A percentile compares a stretch with the other conserved stretches of the same genome.
These are phyloP conservation scores for Heteronetta atricapilla DNA, from an alignment of 2,113 vertebrate genomes.

Conservation along the genomic window DNA sequence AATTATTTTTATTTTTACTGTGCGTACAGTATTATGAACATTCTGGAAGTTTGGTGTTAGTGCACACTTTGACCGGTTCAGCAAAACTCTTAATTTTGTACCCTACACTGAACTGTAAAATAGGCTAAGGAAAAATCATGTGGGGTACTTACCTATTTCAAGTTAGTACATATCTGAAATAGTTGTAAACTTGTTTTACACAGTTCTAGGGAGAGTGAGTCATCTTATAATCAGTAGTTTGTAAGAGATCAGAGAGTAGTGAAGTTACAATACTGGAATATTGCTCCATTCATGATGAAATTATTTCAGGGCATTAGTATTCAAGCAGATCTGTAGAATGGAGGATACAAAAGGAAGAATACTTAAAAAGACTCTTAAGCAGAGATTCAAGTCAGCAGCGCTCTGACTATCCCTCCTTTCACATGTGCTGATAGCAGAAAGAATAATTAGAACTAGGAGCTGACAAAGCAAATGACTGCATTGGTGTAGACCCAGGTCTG, in stretches of 20 bases:
- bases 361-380: no score
- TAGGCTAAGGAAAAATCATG: background rate
- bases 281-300: background rate
- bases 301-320: background rate
- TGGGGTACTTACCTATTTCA: background rate
- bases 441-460: background rate
- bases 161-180: background rate
- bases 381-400: background rate
- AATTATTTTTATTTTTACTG: background rate
- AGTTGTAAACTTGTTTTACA: background rate
- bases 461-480: background rate
- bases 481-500: background rate
- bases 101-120: background rate
- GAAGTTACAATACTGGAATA: background rate
- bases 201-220: background rate
- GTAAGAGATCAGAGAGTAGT: no score
- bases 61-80: background rate
- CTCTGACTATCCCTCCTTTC: background rate
- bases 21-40: background rate
- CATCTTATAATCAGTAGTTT: background rate
- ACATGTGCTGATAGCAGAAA: rapidly evolving
- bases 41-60: background rate
- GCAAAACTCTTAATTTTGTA: background rate
- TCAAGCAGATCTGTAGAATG: background rate
- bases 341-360: background rate